Conservation (phyloP, 2,888 invertebrate species). For the Caenorhabditis japonica region DNA sequence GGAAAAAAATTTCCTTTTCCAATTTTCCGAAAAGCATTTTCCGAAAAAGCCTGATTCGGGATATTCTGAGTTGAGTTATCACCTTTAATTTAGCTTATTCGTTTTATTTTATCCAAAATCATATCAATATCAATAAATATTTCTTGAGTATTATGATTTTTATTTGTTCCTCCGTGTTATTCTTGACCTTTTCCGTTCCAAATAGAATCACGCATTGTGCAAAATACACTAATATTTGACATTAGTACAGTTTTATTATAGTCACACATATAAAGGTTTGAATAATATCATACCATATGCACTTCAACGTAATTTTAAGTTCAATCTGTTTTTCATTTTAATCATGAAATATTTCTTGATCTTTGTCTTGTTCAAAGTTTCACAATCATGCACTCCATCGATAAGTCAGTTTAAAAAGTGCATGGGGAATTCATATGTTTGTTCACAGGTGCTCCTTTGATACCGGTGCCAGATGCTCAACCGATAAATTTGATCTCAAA, state of each 20-base stretch:
- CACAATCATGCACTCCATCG: constrained; percentile 15
- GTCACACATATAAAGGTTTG: neutral
- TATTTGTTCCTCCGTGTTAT: too few relatives aligned
- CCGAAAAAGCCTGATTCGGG: too few relatives aligned
- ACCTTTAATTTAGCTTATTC: too few relatives aligned
- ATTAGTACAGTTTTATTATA: constrained; percentile 25
- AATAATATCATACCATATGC: too few relatives aligned
- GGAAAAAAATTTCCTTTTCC: too few relatives aligned
- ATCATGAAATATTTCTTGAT: neutral
- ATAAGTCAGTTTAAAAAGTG: constrained; percentile 11
- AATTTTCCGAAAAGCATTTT: too few relatives aligned
- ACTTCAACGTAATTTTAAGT: neutral
- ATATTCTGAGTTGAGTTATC: too few relatives aligned
- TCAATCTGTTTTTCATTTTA: neutral
- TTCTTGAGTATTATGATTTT: too few relatives aligned
- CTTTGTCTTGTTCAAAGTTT: neutral
- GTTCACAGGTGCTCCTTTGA: constrained; percentile 7
- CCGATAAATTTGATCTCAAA: constrained; percentile 17
- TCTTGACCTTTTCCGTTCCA: too few relatives aligned
- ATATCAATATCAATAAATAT: too few relatives aligned
- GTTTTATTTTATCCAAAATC: too few relatives aligned
- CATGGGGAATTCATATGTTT: neutral
- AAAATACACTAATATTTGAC: neutral
- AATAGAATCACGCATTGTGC: too few relatives aligned
- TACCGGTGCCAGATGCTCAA: constrained; percentile 9